Percentiles rank a stretch among this genome's conserved stretches.
These are phyloP conservation scores for Acleris laterana DNA, from an alignment of 2,888 invertebrate genomes.

Conservation along the genomic window DNA sequence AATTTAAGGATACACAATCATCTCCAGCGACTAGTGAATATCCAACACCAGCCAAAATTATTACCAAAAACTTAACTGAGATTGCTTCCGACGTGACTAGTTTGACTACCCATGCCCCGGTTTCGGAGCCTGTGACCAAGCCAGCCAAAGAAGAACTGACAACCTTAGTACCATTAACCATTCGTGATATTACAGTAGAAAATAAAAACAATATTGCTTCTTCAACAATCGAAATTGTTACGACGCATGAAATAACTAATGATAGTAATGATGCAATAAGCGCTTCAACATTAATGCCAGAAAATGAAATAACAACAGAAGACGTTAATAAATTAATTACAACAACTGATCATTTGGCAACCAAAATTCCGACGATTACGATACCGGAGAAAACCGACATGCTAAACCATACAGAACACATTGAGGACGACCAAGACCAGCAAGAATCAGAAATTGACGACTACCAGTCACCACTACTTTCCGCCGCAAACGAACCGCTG, in stretches of 20 bases:
- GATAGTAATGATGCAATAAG: constrained; percentile 11
- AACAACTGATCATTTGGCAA: constrained; percentile 38
- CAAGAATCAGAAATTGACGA: constrained; percentile 60
- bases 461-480: constrained; percentile 74
- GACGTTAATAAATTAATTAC: constrained; percentile 28
- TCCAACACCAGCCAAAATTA: constrained; percentile 17
- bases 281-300: constrained; percentile 25
- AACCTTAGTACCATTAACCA: background rate
- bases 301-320: constrained; percentile 20
- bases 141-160: background rate
- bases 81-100: constrained; percentile 3
- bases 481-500: constrained; percentile 72
- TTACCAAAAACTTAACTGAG: background rate
- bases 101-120: constrained; percentile 4
- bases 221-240: background rate
- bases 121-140: background rate
- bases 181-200: constrained; percentile 2
- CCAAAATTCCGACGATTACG: constrained; percentile 33
- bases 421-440: constrained; percentile 40
- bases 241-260: constrained; percentile 2
- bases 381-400: constrained; percentile 37
- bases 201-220: constrained; percentile 7
- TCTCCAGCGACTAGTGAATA: background rate
- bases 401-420: constrained; percentile 29
- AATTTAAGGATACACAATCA: background rate